Percentiles rank a stretch among this genome's conserved stretches.
Conservation (phyloP, 2,113 vertebrate species). For the Phyllostomus hastatus region DNA sequence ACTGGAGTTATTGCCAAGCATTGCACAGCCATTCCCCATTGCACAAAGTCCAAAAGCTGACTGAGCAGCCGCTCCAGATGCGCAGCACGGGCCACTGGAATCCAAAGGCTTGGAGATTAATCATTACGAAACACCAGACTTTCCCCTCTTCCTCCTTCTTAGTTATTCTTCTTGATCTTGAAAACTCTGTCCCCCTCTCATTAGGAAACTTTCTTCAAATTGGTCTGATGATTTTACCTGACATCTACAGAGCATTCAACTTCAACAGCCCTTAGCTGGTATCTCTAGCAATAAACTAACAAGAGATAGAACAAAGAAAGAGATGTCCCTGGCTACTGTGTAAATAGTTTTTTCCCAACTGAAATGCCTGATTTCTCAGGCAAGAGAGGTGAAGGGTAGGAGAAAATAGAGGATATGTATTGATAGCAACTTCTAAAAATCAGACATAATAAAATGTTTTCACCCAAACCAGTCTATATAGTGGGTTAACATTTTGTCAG, state of each 20-base stretch:
- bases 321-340: background rate
- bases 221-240: background rate
- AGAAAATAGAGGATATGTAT: background rate
- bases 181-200: background rate
- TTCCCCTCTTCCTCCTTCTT: background rate
- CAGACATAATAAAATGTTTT: background rate
- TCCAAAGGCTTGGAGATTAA: background rate
- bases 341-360: background rate
- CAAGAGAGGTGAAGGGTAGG: background rate
- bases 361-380: background rate
- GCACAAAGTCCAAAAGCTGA: constrained; percentile 42
- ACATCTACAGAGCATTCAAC: background rate
- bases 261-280: background rate
- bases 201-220: background rate
- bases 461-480: background rate
- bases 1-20: constrained; percentile 51
- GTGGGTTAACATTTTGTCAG: background rate
- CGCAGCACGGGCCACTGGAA: background rate
- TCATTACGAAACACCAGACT: background rate
- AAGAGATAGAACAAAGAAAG: background rate
- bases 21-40: background rate
- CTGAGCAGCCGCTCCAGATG: background rate
- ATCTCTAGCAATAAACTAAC: background rate
- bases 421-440: background rate
- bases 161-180: background rate